Conservation (phyloP, 2,888 invertebrate species). For the Limnephilus lunatus region DNA sequence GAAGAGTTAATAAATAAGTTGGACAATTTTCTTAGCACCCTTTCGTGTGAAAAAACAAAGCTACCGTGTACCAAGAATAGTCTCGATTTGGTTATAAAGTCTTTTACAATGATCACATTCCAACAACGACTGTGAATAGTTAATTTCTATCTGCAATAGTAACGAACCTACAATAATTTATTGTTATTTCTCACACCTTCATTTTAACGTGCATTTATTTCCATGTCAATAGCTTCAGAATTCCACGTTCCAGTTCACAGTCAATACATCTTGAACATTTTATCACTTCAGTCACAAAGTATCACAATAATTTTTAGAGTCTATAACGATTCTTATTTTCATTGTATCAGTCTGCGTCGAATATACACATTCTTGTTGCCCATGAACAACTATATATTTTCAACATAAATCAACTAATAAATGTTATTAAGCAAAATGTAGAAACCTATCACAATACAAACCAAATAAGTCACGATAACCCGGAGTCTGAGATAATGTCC, state of each 20-base stretch:
- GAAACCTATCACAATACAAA: not conserved
- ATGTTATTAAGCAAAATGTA: not conserved
- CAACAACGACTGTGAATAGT: not conserved
- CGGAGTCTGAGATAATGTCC: not conserved
- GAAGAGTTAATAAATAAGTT: not conserved
- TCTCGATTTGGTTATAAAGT: not conserved
- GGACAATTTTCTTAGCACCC: not conserved
- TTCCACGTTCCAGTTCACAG: slow-evolving; percentile 15
- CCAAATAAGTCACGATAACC: not conserved
- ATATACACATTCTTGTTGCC: not conserved
- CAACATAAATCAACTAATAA: not conserved
- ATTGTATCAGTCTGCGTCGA: not conserved
- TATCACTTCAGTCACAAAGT: not conserved
- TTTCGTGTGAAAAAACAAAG: not conserved
- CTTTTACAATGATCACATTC: not conserved
- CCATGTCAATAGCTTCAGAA: not conserved
- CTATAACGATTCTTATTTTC: not conserved
- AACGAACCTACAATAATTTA: not conserved
- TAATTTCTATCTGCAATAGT: not conserved
- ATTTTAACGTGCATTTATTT: slow-evolving; percentile 7
- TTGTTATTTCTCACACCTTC: slow-evolving; percentile 16
- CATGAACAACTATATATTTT: not conserved
- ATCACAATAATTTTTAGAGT: not conserved
- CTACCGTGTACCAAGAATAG: not conserved
- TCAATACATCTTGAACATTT: not conserved